Base-by-base conservation (phyloP, 1,140 invertebrate species). In the Archivesica marissinica region DNA sequence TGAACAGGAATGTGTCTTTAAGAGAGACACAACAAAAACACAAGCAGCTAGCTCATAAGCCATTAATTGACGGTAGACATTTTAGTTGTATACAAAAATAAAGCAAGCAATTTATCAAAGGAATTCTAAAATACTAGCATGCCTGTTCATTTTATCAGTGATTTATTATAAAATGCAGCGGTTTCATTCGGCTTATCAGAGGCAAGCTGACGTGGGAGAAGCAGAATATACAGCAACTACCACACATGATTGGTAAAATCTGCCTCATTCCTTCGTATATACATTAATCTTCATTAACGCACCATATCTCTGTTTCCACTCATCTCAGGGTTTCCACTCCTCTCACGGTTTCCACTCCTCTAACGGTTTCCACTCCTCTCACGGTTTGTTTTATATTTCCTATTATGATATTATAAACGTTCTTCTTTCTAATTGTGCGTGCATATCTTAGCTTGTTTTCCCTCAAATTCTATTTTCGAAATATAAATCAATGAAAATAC, bases 111-210 rank as follows among this genome's bases (percentile, higher is more conserved):
- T 33, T 61, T 61, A 61, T 61, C 56, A 61, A 2, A 61, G 30
- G 56, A 61, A 61, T 61, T 61, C 56, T 70, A 44, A 70, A 38
- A 70, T 70, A 70, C 41, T 70, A 70, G 66, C 30, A 35, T n/a
- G 39, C 35, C 66, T 38, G 66, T 39, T 70, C 23, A 2, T 39
- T 35, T 70, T 70, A 70, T 70, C 66, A 70, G 30, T 70, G 66
- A 70, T 70, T 35, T 38, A 70, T 70, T 11, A 39, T 17, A 6
- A 25, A 13, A 39, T 38, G n/a, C 66, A 70, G 17, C 66, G 35
- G 66, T 38, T 41, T 17, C 35, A 39, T 38, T 38, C 13, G 6
- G 56, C 33, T 70, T 44, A 38, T 38, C 66, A 25, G n/a, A 11
- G 13, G 9, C 30, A 41, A 44, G 33, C 66, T 70, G 66, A 70